These are phyloP conservation scores for Distichodus sexfasciatus DNA, from an alignment of 2,797 vertebrate species.

Conservation along the genomic window DNA sequence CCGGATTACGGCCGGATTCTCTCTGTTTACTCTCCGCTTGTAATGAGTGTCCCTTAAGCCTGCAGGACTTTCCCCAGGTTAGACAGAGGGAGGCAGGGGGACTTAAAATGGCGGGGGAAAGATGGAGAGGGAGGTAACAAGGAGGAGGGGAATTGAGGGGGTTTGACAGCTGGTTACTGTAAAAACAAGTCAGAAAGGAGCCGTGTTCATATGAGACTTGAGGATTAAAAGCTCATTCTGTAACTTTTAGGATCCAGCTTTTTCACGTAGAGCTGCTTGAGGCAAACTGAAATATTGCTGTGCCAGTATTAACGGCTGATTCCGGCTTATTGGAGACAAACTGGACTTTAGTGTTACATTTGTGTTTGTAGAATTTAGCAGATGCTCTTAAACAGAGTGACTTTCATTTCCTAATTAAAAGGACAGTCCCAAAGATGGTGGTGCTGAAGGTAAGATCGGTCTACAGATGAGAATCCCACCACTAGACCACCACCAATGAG, in stretches of 20 bases:
- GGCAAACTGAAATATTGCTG: background rate
- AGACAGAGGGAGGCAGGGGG: constrained; percentile 31
- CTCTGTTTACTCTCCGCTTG: constrained; percentile 48
- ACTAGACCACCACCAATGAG: no score
- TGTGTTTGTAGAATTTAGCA: no score
- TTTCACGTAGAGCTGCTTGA: constrained; percentile 12
- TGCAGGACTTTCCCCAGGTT: constrained; percentile 49
- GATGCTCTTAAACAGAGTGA: no score
- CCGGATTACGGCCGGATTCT: constrained; percentile 42
- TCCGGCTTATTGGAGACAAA: no score
- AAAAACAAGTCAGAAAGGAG: constrained; percentile 61
- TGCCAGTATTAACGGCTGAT: no score
- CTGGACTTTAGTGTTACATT: no score
- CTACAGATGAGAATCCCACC: no score
- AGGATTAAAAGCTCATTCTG: constrained; percentile 60
- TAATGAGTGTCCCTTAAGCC: constrained; percentile 41
- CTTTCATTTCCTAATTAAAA: no score
- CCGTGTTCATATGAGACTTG: constrained; percentile 61
- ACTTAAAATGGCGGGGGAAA: background rate
- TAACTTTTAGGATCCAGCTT: constrained; percentile 31
- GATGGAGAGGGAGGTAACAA: constrained; percentile 17
- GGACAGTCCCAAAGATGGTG: no score
- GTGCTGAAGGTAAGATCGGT: no score
- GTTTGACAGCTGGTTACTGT: constrained; percentile 61
- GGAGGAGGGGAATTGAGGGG: constrained; percentile 5